Evolutionary conservation across 2,797 vertebrate species (phyloP).

Genomic region (Cygnus olor): DNA sequence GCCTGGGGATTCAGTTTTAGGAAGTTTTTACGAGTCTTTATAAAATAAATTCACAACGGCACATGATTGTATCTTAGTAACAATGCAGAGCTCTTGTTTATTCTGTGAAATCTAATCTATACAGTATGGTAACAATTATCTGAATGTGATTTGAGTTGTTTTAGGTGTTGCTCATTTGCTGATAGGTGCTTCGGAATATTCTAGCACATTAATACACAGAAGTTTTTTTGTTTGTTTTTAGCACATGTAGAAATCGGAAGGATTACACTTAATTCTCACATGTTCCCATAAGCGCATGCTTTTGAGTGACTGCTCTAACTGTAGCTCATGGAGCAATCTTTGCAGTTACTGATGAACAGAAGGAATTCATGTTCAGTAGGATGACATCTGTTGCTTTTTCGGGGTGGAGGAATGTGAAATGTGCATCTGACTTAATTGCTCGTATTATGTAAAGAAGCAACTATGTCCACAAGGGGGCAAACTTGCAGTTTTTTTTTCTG

Average conservation of each 20-base stretch:
- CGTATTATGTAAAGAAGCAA: neutral
- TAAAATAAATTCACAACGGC: neutral
- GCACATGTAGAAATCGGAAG: neutral
- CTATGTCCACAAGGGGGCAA: constrained; percentile 24
- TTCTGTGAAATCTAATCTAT: neutral
- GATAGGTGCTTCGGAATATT: neutral
- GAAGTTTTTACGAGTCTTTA: neutral
- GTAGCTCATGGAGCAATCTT: neutral
- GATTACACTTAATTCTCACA: neutral
- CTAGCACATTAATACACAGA: neutral
- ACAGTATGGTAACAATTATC: neutral
- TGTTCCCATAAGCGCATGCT: neutral
- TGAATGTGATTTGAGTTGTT: neutral
- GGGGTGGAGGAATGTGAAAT: neutral
- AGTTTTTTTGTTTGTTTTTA: neutral
- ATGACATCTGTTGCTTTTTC: neutral
- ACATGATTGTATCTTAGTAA: neutral
- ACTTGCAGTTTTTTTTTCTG: neutral
- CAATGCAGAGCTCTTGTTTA: neutral
- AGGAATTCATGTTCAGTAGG: neutral
- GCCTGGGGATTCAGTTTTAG: neutral
- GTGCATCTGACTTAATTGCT: neutral
- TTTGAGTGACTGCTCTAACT: neutral
- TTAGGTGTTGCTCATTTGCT: neutral
- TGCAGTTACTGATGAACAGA: neutral